These are phyloP conservation scores for Prosopocoilus inquinatus DNA, from an alignment of 2,888 invertebrate species.

Conservation along the genomic window DNA sequence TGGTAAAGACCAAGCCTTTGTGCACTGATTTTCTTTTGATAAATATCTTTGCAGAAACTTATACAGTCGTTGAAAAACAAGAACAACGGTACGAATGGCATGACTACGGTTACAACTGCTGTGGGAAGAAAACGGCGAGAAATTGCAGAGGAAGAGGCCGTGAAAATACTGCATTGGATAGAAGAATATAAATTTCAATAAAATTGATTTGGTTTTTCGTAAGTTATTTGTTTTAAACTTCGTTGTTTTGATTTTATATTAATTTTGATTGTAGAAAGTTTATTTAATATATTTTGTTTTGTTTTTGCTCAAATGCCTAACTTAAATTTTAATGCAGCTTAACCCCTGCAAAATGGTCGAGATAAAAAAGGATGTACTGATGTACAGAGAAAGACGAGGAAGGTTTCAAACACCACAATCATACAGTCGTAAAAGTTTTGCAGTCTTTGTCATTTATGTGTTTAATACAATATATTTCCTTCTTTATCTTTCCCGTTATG, in stretches of 20 bases:
- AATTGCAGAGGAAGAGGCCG: not conserved
- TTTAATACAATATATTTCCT: too few relatives aligned
- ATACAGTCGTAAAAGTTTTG: too few relatives aligned
- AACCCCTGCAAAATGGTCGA: too few relatives aligned
- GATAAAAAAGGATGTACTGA: too few relatives aligned
- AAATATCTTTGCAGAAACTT: conserved; percentile 59
- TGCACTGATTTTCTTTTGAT: not conserved
- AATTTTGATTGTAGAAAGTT: too few relatives aligned
- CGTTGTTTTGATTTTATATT: not conserved
- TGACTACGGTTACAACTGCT: not conserved
- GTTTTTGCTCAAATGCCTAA: too few relatives aligned
- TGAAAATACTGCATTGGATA: conserved; percentile 1
- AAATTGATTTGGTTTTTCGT: not conserved
- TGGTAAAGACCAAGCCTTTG: conserved; percentile 55
- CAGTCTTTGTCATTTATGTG: too few relatives aligned
- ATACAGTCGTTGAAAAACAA: conserved; percentile 66
- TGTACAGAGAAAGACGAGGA: too few relatives aligned
- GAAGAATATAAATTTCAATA: conserved; percentile 7
- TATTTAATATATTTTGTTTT: too few relatives aligned
- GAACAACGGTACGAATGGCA: conserved; percentile 20
- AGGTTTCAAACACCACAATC: too few relatives aligned
- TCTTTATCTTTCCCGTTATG: too few relatives aligned
- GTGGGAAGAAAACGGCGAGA: not conserved
- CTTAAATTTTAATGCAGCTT: too few relatives aligned
- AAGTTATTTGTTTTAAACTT: not conserved